These are phyloP conservation scores for Porites evermanni DNA, from an alignment of 92 coral and sea anemone species.

Conservation along the genomic window DNA sequence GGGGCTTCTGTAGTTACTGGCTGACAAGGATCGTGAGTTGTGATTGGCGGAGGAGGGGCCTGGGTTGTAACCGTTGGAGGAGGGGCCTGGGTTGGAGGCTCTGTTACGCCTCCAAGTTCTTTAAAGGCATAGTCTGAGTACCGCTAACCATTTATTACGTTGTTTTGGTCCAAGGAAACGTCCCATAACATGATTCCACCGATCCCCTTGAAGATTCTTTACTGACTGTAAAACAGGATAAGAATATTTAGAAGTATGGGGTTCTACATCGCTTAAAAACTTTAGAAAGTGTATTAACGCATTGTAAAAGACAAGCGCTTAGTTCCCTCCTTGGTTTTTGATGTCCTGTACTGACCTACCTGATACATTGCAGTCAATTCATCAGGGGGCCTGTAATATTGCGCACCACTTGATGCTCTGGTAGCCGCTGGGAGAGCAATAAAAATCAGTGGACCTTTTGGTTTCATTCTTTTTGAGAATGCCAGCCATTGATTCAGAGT, in stretches of 20 bases:
- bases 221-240: constrained; percentile 52
- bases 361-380: constrained; percentile 63
- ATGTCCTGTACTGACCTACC: constrained; percentile 24
- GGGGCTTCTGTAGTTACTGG: constrained; percentile 62
- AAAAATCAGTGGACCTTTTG: constrained; percentile 79
- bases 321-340: too few relatives aligned
- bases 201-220: constrained; percentile 54
- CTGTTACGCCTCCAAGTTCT: constrained; percentile 43
- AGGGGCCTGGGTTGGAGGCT: constrained; percentile 51
- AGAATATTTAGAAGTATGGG: too few relatives aligned
- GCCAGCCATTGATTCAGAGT: constrained; percentile 71
- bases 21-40: constrained; percentile 29
- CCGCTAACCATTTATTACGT: constrained; percentile 75
- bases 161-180: constrained; percentile 94
- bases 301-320: too few relatives aligned
- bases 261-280: too few relatives aligned
- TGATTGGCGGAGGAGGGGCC: constrained; percentile 51
- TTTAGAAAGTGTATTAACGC: too few relatives aligned
- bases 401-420: constrained; percentile 74
- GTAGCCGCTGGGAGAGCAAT: constrained; percentile 78
- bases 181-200: constrained; percentile 95
- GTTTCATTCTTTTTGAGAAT: constrained; percentile 54
- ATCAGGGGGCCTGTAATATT: constrained; percentile 74
- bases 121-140: constrained; percentile 81
- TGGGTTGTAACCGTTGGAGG: constrained; percentile 49